Percentiles rank a stretch among this genome's conserved stretches.
Conservation (phyloP, 2,888 invertebrate genomes). For the Sminthurides aquaticus region DNA sequence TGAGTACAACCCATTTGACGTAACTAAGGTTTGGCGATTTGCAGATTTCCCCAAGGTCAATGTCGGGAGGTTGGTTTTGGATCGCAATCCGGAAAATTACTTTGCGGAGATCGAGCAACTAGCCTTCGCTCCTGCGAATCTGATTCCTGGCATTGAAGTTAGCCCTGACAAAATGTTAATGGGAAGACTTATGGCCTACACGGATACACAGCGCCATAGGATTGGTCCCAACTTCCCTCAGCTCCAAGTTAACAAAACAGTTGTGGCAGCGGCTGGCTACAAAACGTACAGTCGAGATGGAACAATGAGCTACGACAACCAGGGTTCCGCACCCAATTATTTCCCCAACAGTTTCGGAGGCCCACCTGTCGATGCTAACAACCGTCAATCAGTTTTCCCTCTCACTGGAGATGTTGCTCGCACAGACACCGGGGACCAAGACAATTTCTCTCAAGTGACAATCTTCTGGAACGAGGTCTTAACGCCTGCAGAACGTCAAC, state of each 20-base stretch:
- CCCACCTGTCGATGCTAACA: constrained; percentile 62
- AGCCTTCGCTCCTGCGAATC: constrained; percentile 50
- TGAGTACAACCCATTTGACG: constrained; percentile 84
- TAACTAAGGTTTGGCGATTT: constrained; percentile 51
- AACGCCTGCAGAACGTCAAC: constrained; percentile 61
- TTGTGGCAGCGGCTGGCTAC: constrained; percentile 48
- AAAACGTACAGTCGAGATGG: constrained; percentile 87
- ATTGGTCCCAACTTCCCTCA: constrained; percentile 88
- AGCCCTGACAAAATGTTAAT: constrained; percentile 52
- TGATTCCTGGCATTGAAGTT: constrained; percentile 52
- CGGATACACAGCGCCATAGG: constrained; percentile 85
- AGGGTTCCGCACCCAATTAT: constrained; percentile 86
- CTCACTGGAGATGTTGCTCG: constrained; percentile 62
- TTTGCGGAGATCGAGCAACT: constrained; percentile 53
- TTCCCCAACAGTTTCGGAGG: constrained; percentile 80
- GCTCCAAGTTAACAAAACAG: constrained; percentile 90
- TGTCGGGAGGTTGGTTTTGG: constrained; percentile 51
- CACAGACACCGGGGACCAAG: constrained; percentile 74
- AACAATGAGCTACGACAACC: constrained; percentile 59
- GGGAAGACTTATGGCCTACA: constrained; percentile 78
- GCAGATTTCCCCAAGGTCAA: constrained; percentile 51
- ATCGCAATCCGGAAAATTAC: constrained; percentile 51
- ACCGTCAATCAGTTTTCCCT: constrained; percentile 55
- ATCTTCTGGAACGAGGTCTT: constrained; percentile 71
- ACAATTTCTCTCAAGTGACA: constrained; percentile 80